A percentile compares a stretch with the other conserved stretches of the same genome.
These are phyloP conservation scores for Gorsachius goisagi DNA, from an alignment of 2,113 vertebrate species.

Conservation along the genomic window DNA sequence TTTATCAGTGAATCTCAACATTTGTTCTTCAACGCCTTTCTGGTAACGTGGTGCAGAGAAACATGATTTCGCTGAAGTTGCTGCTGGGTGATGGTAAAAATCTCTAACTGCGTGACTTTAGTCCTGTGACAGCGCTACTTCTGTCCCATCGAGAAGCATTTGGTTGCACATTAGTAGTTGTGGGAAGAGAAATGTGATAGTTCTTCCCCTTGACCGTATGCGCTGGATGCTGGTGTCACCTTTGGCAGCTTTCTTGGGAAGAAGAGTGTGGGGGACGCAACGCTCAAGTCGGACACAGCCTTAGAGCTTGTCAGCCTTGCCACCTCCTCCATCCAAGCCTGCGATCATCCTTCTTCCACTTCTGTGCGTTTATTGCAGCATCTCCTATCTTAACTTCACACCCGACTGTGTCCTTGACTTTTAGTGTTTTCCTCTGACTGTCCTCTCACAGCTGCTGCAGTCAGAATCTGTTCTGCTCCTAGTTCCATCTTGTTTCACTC, in stretches of 20 bases:
- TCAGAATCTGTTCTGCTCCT: not conserved
- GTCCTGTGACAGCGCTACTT: not conserved
- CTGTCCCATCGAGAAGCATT: not conserved
- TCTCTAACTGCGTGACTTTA: fast-evolving
- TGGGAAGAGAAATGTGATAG: not conserved
- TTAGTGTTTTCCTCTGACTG: not conserved
- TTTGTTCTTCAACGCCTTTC: not conserved
- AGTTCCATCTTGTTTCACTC: not conserved
- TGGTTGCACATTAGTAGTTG: not conserved
- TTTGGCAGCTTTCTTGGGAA: not conserved
- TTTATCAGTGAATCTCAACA: not conserved
- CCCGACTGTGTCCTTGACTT: not conserved
- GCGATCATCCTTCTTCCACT: not conserved
- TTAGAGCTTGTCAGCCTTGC: not conserved
- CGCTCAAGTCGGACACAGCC: not conserved
- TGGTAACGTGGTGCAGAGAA: not conserved
- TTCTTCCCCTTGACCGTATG: not conserved
- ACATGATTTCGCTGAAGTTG: not conserved
- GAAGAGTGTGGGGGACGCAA: not conserved
- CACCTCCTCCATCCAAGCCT: not conserved
- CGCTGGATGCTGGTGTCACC: not conserved
- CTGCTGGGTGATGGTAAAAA: not conserved
- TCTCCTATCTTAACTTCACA: not conserved
- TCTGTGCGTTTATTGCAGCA: not conserved
- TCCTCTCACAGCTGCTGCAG: not conserved